phyloP scores from a whole-genome alignment of 2,888 invertebrate genomes.

The Drosophila prostipennis region DNA sequence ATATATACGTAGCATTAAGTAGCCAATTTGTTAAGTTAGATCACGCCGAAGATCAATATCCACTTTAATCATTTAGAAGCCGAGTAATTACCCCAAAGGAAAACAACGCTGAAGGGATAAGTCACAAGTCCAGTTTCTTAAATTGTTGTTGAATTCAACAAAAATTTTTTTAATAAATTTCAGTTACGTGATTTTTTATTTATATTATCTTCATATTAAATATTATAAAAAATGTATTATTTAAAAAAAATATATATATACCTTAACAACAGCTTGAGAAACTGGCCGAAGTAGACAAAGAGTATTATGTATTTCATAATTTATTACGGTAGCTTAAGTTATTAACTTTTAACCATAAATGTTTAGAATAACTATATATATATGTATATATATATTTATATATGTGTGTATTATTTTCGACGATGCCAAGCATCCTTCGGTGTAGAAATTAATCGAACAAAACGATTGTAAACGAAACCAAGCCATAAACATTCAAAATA shows the following conservation, averaged over 20 bases:
- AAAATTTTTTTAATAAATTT: no score
- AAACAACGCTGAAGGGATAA: conserved; percentile 12
- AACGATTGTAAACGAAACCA: conserved; percentile 47
- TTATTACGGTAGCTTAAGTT: conserved; percentile 46
- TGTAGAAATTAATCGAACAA: conserved; percentile 23
- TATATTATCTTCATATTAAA: no score
- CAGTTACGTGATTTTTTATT: no score
- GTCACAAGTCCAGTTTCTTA: background rate
- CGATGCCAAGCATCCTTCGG: conserved; percentile 68
- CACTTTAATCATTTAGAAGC: background rate
- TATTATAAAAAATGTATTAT: no score
- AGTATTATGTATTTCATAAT: conserved; percentile 51
- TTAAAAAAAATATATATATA: background rate
- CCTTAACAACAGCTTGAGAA: conserved; percentile 1
- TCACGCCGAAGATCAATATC: conserved; percentile 2
- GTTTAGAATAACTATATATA: conserved; percentile 50
- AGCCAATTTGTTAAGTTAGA: conserved; percentile 71
- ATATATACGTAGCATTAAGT: conserved; percentile 62
- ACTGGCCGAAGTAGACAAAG: conserved; percentile 13
- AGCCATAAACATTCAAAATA: conserved; percentile 72
- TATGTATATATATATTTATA: conserved; percentile 57
- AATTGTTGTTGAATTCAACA: background rate
- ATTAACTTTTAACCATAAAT: conserved; percentile 31
- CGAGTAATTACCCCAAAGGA: background rate
- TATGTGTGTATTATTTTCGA: conserved; percentile 49